phyloP scores from a whole-genome alignment of 2,797 vertebrate genomes.

The Phrynocephalus guinanensis region DNA sequence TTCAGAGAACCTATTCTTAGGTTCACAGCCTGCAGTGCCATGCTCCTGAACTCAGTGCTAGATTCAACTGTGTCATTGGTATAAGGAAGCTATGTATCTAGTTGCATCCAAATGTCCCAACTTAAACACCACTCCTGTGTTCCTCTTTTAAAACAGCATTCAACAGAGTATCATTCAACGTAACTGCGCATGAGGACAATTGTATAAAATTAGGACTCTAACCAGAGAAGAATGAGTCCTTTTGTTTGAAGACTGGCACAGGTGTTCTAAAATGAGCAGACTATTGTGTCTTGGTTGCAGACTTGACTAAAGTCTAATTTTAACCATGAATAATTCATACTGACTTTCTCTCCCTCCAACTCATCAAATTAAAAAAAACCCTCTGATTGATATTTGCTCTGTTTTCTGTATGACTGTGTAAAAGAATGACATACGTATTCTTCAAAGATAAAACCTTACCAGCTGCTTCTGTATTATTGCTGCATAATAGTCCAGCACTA shows the following conservation, averaged over 20 bases:
- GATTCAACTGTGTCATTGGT: neutral
- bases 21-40: neutral
- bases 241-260: neutral
- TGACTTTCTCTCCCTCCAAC: neutral
- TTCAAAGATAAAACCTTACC: neutral
- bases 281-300: neutral
- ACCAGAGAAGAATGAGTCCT: neutral
- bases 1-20: neutral
- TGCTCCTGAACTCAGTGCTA: neutral
- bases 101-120: neutral
- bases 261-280: neutral
- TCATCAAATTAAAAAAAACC: slow-evolving; percentile 1
- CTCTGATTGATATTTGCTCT: neutral
- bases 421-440: slow-evolving; percentile 4
- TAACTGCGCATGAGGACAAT: neutral
- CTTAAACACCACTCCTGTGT: neutral
- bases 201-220: neutral
- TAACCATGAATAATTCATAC: neutral
- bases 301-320: slow-evolving; percentile 18
- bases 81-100: neutral
- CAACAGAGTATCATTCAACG: neutral
- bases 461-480: neutral
- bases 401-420: neutral
- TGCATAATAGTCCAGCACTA: no score
- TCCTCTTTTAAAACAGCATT: slow-evolving; percentile 6